Evolutionary conservation across 2,113 vertebrate species (phyloP).

Genomic region (Carassius auratus): DNA sequence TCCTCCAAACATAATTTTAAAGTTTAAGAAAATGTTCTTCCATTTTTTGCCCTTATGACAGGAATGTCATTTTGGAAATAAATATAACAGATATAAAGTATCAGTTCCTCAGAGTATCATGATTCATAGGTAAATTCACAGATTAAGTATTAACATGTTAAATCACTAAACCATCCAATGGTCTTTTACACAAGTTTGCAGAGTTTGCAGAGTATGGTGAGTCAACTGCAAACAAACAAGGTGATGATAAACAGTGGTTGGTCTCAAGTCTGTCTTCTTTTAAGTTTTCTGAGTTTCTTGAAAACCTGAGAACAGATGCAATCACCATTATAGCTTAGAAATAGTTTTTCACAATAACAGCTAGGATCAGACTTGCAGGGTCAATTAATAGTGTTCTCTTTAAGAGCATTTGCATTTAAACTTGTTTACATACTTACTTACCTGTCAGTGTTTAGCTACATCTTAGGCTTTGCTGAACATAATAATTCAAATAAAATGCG

Average conservation of each 20-base stretch:
- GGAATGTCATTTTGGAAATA: too few relatives aligned
- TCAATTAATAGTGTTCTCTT: neutral
- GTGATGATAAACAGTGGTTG: neutral
- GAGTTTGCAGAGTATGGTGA: too few relatives aligned
- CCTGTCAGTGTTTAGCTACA: neutral
- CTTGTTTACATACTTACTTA: neutral
- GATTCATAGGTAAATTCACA: neutral
- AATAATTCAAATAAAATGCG: neutral
- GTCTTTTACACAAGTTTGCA: too few relatives aligned
- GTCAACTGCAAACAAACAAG: too few relatives aligned
- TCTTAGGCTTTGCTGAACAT: neutral
- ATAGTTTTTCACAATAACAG: neutral
- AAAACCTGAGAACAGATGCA: neutral
- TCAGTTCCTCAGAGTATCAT: neutral
- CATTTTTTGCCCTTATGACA: too few relatives aligned
- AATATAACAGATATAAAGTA: neutral
- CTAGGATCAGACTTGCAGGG: neutral
- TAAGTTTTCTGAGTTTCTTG: neutral
- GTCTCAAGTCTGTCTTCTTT: neutral
- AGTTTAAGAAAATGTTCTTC: too few relatives aligned
- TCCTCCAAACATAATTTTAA: too few relatives aligned
- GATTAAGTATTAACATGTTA: neutral
- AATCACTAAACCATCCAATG: neutral
- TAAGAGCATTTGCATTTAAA: neutral
- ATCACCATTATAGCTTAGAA: neutral